Evolutionary conservation across 2,888 invertebrate genomes (phyloP).

Genomic region (Chrysomela aeneicollis): DNA sequence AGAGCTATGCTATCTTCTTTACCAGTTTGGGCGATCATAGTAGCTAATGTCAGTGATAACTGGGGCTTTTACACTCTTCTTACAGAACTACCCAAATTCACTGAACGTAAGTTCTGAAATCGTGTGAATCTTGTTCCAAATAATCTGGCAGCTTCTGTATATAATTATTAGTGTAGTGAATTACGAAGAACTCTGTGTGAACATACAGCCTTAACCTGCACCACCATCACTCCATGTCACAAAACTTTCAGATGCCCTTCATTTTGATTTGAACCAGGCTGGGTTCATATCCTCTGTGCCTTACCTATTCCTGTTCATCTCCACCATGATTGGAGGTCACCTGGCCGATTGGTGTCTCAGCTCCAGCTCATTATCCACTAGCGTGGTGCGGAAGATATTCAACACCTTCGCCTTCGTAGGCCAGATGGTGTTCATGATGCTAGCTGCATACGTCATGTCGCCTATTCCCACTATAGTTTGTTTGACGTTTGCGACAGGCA

Average conservation of each 20-base stretch:
- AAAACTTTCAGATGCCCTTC: constrained; percentile 71
- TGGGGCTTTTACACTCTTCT: constrained; percentile 88
- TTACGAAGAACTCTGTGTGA: too few relatives aligned
- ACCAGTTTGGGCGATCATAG: constrained; percentile 84
- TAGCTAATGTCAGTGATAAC: constrained; percentile 86
- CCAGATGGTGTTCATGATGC: constrained; percentile 87
- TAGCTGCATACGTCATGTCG: constrained; percentile 76
- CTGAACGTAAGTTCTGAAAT: constrained; percentile 37
- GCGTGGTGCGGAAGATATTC: constrained; percentile 74
- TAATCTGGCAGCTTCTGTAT: too few relatives aligned
- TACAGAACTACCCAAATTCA: constrained; percentile 36
- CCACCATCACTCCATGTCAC: too few relatives aligned
- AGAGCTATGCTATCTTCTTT: constrained; percentile 74
- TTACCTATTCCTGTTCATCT: constrained; percentile 85
- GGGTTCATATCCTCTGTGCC: constrained; percentile 88
- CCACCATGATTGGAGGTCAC: constrained; percentile 81
- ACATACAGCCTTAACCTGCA: too few relatives aligned
- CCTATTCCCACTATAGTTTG: constrained; percentile 55
- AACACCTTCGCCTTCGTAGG: constrained; percentile 76
- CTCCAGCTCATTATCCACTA: constrained; percentile 72
- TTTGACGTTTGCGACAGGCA: constrained; percentile 39
- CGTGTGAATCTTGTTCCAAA: too few relatives aligned
- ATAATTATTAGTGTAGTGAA: too few relatives aligned
- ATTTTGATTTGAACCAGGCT: constrained; percentile 78
- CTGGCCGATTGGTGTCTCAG: constrained; percentile 80